These are phyloP conservation scores for Cirrhinus mrigala DNA, from an alignment of 2,797 vertebrate species.

Conservation along the genomic window DNA sequence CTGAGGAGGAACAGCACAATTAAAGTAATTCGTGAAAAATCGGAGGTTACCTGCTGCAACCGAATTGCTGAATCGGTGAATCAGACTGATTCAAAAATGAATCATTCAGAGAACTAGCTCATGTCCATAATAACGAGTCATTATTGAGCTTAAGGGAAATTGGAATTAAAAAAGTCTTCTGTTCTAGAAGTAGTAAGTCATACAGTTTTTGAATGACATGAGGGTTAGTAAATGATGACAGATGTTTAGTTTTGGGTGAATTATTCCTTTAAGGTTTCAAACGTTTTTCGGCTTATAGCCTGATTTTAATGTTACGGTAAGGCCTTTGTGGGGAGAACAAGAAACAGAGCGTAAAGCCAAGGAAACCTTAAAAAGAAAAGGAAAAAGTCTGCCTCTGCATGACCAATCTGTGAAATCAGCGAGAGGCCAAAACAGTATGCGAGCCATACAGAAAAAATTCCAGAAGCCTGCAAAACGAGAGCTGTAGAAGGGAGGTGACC, in stretches of 20 bases:
- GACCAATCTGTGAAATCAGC: slow-evolving; percentile 57
- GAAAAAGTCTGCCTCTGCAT: neutral
- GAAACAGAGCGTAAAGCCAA: slow-evolving; percentile 10
- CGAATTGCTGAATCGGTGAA: neutral
- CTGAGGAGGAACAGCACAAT: neutral
- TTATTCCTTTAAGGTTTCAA: neutral
- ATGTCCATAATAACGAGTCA: neutral
- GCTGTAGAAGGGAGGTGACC: slow-evolving; percentile 12
- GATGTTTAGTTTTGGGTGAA: neutral
- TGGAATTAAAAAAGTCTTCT: neutral
- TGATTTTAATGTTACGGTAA: slow-evolving; percentile 21
- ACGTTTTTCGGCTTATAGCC: neutral
- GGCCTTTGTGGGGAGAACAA: slow-evolving; percentile 32
- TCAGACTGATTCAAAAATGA: neutral
- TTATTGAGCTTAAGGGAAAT: neutral
- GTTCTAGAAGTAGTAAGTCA: neutral
- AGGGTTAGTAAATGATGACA: neutral
- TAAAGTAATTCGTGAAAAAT: neutral
- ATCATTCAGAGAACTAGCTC: neutral
- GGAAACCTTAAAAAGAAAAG: slow-evolving; percentile 16
- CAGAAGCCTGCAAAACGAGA: neutral
- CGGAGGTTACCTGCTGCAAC: neutral
- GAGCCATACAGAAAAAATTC: slow-evolving; percentile 52
- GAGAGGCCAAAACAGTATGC: slow-evolving; percentile 48
- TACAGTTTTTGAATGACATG: neutral